Evolutionary conservation across 2,113 vertebrate genomes (phyloP).

Genomic region (Corynorhinus townsendii): DNA sequence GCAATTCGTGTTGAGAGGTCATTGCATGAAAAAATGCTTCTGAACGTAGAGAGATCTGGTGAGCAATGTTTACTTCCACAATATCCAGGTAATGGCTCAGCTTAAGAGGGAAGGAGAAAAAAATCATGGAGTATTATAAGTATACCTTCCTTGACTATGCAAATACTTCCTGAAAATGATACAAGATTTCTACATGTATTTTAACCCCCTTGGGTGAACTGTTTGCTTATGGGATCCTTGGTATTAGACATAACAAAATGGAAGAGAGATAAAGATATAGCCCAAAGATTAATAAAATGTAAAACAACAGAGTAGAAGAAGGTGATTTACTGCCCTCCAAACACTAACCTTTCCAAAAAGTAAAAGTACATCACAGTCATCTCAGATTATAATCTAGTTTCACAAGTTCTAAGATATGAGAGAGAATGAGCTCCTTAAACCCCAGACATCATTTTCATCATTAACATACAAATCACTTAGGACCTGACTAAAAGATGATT

Average conservation of each 20-base stretch:
- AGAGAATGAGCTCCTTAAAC: neutral
- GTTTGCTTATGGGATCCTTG: neutral
- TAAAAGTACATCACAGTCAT: neutral
- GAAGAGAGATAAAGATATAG: neutral
- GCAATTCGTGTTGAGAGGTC: slow-evolving; percentile 98
- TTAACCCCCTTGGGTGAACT: neutral
- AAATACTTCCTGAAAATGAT: slow-evolving; percentile 36
- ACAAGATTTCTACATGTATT: slow-evolving; percentile 15
- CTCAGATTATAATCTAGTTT: slow-evolving; percentile 4
- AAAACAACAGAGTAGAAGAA: neutral
- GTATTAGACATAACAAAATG: neutral
- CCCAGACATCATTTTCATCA: neutral
- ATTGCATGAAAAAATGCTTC: slow-evolving; percentile 99
- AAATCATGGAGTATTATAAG: slow-evolving; percentile 20
- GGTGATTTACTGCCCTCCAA: neutral
- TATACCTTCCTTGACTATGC: slow-evolving; percentile 17
- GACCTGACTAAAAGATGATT: neutral
- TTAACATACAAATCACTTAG: neutral
- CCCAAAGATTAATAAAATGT: neutral
- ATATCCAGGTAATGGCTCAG: slow-evolving; percentile 99
- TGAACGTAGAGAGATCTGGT: slow-evolving; percentile 98
- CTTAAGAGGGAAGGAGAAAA: slow-evolving; percentile 75
- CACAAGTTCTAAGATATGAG: slow-evolving; percentile 9
- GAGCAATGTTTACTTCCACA: slow-evolving; percentile 98
- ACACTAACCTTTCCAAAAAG: slow-evolving; percentile 5